These are phyloP conservation scores for Peromyscus californicus DNA, from an alignment of 2,113 vertebrate species.

Conservation along the genomic window DNA sequence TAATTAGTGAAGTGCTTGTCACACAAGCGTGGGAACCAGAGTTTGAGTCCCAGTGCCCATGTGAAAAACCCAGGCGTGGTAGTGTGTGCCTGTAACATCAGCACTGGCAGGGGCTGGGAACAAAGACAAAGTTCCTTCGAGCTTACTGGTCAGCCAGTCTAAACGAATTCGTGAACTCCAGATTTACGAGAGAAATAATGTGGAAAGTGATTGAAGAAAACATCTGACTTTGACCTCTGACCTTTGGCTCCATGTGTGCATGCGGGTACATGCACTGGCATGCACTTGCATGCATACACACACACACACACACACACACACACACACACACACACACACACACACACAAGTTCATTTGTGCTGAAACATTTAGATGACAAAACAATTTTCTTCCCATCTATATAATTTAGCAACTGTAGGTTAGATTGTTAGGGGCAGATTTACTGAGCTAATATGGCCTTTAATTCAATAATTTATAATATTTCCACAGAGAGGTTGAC, in stretches of 20 bases:
- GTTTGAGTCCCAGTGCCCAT: background rate
- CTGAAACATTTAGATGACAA: conserved; percentile 52
- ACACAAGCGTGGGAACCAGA: background rate
- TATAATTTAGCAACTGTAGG: conserved; percentile 37
- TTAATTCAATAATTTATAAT: conserved; percentile 26
- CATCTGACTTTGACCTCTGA: background rate
- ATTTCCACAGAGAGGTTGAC: conserved; percentile 41
- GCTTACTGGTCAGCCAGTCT: background rate
- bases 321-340: background rate
- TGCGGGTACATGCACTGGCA: too few relatives aligned
- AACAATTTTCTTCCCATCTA: conserved; percentile 44
- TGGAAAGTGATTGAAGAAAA: background rate
- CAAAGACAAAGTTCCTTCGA: background rate
- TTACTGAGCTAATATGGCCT: conserved; percentile 27
- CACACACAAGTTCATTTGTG: background rate
- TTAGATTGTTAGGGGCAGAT: conserved; percentile 43
- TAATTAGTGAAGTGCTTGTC: background rate
- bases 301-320: background rate
- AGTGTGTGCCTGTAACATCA: background rate
- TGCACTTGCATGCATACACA: background rate
- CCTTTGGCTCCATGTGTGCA: background rate
- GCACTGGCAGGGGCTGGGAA: background rate
- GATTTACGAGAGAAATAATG: background rate
- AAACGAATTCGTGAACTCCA: background rate
- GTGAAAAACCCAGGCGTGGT: background rate